Percentiles rank a stretch among this genome's conserved stretches.
phyloP scores from a whole-genome alignment of 2,113 vertebrate species.

The Calyptomena viridis region DNA sequence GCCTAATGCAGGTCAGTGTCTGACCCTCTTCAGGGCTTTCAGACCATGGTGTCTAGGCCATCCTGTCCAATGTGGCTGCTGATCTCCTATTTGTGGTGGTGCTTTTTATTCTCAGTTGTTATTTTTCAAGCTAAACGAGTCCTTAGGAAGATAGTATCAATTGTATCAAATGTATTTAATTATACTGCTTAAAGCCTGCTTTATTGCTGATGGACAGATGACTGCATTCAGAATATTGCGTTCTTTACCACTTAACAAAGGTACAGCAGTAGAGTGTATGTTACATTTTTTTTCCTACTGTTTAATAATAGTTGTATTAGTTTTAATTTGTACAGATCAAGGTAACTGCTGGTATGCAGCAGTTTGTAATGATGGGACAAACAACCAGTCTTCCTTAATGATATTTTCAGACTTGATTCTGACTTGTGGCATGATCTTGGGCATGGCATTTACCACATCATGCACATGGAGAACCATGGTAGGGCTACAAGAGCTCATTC shows the following conservation, averaged over 20 bases:
- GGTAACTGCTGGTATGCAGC: neutral
- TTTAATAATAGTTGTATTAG: neutral
- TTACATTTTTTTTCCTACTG: neutral
- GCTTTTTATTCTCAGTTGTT: neutral
- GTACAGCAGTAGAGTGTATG: neutral
- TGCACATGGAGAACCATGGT: rapidly evolving
- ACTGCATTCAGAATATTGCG: neutral
- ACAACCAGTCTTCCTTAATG: neutral
- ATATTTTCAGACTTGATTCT: neutral
- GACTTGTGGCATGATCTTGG: neutral
- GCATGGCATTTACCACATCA: neutral
- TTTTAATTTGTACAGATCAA: neutral
- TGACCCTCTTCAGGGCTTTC: neutral
- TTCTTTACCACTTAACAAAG: neutral
- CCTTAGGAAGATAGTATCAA: conserved; percentile 27
- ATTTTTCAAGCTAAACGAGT: neutral
- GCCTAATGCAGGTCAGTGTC: neutral
- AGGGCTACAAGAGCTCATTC: neutral
- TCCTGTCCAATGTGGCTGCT: neutral
- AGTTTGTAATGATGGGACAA: neutral
- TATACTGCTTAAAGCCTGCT: neutral
- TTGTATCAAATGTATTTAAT: conserved; percentile 51
- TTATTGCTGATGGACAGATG: neutral
- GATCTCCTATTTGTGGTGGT: neutral
- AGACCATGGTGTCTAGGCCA: neutral